Evolutionary conservation across 2,113 vertebrate genomes (phyloP).

Genomic region (Chrysochloris asiatica): DNA sequence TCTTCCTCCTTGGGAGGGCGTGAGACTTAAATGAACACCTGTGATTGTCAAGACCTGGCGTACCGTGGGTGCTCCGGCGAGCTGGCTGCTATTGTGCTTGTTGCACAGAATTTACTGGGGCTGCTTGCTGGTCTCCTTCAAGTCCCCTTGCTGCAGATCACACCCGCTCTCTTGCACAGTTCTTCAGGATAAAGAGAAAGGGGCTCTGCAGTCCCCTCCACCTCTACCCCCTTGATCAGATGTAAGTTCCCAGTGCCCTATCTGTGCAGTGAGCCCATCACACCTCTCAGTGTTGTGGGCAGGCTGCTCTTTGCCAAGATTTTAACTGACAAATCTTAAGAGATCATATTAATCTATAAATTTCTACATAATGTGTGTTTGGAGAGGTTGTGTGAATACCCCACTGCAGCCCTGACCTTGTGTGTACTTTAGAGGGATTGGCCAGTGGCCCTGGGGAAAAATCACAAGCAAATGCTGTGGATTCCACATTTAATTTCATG

Average conservation of each 20-base stretch:
- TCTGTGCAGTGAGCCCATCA: neutral
- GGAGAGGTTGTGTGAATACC: neutral
- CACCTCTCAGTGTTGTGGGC: neutral
- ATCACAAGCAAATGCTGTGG: constrained; percentile 33
- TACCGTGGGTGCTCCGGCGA: accelerated
- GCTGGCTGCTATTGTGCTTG: neutral
- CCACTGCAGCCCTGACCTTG: neutral
- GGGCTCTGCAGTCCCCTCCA: neutral
- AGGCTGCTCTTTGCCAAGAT: neutral
- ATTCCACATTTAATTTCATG: constrained; percentile 55
- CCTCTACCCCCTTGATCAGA: neutral
- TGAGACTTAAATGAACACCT: too few relatives aligned
- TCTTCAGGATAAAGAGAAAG: neutral
- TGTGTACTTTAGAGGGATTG: neutral
- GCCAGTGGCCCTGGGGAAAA: neutral
- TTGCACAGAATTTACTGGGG: accelerated
- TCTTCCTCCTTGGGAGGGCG: neutral
- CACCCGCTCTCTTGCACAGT: neutral
- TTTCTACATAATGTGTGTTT: neutral
- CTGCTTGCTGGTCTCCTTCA: neutral
- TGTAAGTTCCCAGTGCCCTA: neutral
- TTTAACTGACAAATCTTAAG: neutral
- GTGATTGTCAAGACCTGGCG: too few relatives aligned
- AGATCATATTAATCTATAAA: neutral
- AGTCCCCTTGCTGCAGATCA: neutral